Conservation (phyloP, 2,888 invertebrate genomes). For the Gymnoscelis rufifasciata region DNA sequence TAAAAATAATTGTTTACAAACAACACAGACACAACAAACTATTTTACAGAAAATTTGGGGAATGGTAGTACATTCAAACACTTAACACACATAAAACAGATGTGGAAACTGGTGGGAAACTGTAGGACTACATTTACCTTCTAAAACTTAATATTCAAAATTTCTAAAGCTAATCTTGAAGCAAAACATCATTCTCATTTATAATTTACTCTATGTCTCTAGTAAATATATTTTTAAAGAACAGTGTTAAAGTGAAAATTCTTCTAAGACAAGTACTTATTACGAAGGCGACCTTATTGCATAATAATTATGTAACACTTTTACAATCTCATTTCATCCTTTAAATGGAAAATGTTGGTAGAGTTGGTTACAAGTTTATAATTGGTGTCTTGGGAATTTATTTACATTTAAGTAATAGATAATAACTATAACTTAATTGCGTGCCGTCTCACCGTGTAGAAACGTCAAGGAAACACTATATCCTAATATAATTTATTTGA, state of each 20-base stretch:
- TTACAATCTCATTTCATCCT: constrained; percentile 1
- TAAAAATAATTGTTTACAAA: constrained; percentile 17
- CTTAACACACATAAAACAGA: constrained; percentile 16
- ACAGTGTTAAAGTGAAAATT: constrained; percentile 16
- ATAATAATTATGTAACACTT: constrained; percentile 8
- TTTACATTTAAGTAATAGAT: constrained; percentile 6
- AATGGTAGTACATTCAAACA: constrained; percentile 14
- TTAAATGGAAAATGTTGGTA: constrained; percentile 7
- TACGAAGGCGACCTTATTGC: constrained; percentile 17
- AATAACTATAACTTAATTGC: not conserved
- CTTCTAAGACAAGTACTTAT: constrained; percentile 10
- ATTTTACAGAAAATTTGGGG: constrained; percentile 15
- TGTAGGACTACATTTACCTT: constrained; percentile 19
- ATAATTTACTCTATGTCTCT: constrained; percentile 12
- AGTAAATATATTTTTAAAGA: constrained; percentile 16
- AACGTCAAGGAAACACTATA: not conserved
- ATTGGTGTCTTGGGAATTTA: not conserved
- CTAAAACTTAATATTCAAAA: constrained; percentile 20
- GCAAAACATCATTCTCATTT: constrained; percentile 19
- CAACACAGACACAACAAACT: constrained; percentile 14
- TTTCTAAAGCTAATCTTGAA: constrained; percentile 25
- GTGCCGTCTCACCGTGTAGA: constrained; percentile 7
- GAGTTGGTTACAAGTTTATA: not conserved
- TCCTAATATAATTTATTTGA: no score
- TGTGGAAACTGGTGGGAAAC: constrained; percentile 24